These are phyloP conservation scores for Leucania comma DNA, from an alignment of 2,888 invertebrate species.

Conservation along the genomic window DNA sequence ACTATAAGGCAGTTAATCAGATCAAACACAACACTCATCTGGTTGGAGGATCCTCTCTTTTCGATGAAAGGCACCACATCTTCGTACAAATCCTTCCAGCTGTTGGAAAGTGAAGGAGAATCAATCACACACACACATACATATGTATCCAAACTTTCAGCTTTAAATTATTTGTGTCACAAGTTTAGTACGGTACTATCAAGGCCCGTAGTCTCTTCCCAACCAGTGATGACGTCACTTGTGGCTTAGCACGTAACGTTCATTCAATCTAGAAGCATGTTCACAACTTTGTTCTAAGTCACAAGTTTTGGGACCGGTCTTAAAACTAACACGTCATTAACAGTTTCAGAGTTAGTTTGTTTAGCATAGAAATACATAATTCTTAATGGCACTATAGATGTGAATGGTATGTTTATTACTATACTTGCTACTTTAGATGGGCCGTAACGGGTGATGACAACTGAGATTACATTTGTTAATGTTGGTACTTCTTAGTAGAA, in stretches of 20 bases:
- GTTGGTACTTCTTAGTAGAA: background rate
- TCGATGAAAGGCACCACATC: too few species aligned
- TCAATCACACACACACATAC: too few species aligned
- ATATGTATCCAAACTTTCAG: too few species aligned
- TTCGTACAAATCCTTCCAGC: too few species aligned
- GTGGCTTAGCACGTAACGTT: slow-evolving; percentile 14
- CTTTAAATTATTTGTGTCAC: too few species aligned
- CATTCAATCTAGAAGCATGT: slow-evolving; percentile 37
- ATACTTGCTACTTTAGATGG: slow-evolving; percentile 15
- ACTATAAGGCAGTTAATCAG: too few species aligned
- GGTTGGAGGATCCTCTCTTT: too few species aligned
- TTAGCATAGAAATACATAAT: slow-evolving; percentile 36
- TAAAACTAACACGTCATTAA: slow-evolving; percentile 50
- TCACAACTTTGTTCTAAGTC: slow-evolving; percentile 28
- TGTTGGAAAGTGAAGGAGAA: too few species aligned
- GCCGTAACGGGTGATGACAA: background rate
- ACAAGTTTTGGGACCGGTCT: slow-evolving; percentile 30
- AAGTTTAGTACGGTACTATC: background rate
- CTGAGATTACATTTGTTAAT: slow-evolving; percentile 26
- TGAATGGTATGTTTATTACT: slow-evolving; percentile 17
- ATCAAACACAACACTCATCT: too few species aligned
- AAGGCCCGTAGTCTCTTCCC: background rate
- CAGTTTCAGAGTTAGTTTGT: slow-evolving; percentile 23
- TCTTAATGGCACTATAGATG: slow-evolving; percentile 36
- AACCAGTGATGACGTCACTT: background rate